Evolutionary conservation across 2,113 vertebrate species (phyloP), one percentile per base, ranked within the genome.

Genomic region (Callipepla californica): DNA sequence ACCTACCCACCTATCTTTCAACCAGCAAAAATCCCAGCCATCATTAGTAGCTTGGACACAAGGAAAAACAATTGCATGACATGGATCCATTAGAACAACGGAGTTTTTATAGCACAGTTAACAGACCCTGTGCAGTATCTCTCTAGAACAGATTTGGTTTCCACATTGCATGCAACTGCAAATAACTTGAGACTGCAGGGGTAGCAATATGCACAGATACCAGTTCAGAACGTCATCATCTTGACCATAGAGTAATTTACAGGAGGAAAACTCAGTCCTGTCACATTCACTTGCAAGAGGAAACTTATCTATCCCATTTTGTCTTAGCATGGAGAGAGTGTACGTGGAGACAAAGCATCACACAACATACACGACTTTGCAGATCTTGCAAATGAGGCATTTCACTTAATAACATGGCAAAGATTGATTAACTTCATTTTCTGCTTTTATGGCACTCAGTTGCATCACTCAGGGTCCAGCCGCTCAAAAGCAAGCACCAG

Each of bases 371-470:
- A 51, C 36, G 48, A 76, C 28, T 82, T 73, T 40, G 58, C 51
- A 85, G 67, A 66, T 94, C 58, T 63, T 85, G 48, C 34, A 63
- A 63, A 38, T 32, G 25, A 25, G 6, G 2, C 74, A 47, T 86
- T 83, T 93, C 32, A 45, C 25, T 58, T 58, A 88, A 67, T 38
- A 77, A 74, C 0, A 0, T 12, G 9, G 13, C 1, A 4, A 80
- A 28, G 28, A 59, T 42, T 80, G 65, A 22, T 66, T 1, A 78
- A 55, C 80, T 92, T 92, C 83, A 88, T 0, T 19, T 63, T 58
- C 77, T 93, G 34, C 61, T 90, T 94, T 92, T 92, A 78, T 55
- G 80, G 48, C 50, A 26, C 81, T 91, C 62, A 40, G 47, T 92
- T 89, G 69, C 15, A 51, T 47, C 1, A 1, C 59, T 90, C 84